phyloP scores from a whole-genome alignment of 2,888 invertebrate genomes.

The Nemotelus pantherinus region DNA sequence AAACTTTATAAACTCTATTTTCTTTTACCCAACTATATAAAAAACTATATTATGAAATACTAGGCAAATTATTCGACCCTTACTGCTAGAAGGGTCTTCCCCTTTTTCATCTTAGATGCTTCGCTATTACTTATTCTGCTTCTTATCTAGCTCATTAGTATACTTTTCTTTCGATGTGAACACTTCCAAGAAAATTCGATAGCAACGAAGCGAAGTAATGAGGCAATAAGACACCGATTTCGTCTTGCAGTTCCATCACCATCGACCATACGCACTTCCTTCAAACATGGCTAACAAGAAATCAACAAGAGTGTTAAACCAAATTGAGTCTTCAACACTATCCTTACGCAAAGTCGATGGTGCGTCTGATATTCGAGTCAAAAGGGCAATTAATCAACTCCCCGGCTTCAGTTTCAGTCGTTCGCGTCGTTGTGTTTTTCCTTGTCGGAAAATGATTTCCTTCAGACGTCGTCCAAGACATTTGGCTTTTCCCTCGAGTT shows the following conservation, averaged over 20 bases:
- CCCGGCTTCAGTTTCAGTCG: conserved; percentile 16
- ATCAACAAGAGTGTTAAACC: conserved; percentile 40
- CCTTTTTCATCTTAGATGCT: too few relatives aligned
- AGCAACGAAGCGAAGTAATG: neutral
- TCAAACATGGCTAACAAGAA: conserved; percentile 26
- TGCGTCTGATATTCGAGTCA: conserved; percentile 42
- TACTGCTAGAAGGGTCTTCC: too few relatives aligned
- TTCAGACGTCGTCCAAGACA: conserved; percentile 11
- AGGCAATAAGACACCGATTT: neutral
- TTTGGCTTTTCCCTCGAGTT: conserved; percentile 4
- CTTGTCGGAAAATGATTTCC: neutral
- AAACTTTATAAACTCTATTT: too few relatives aligned
- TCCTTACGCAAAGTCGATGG: conserved; percentile 30
- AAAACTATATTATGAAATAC: too few relatives aligned
- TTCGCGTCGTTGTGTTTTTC: conserved; percentile 4
- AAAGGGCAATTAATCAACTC: conserved; percentile 42
- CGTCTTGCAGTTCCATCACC: neutral
- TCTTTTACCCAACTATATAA: too few relatives aligned
- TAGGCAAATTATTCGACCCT: too few relatives aligned
- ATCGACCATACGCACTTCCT: conserved; percentile 26
- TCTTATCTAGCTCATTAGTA: too few relatives aligned
- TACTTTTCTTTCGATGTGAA: too few relatives aligned
- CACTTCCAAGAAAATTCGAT: too few relatives aligned
- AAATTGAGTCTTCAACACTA: conserved; percentile 45
- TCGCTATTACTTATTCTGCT: too few relatives aligned